Evolutionary conservation across 2,888 invertebrate species (phyloP).

Genomic region (Palloptera scutellata): DNA sequence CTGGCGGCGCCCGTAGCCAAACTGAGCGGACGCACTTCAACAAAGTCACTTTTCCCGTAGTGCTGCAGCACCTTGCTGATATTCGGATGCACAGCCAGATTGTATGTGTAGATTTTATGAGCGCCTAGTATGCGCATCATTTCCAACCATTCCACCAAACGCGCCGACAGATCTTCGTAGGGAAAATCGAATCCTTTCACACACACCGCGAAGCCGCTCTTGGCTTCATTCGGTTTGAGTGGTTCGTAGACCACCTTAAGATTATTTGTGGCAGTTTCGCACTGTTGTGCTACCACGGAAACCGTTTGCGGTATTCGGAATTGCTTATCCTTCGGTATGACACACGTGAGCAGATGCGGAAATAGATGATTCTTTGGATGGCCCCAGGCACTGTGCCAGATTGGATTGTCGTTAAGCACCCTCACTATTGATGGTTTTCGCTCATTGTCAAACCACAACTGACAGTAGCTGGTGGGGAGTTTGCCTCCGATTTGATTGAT

Average conservation of each 20-base stretch:
- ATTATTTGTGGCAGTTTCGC: slow-evolving; percentile 83
- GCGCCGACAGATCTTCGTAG: slow-evolving; percentile 85
- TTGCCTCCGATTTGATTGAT: slow-evolving; percentile 81
- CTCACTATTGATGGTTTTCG: slow-evolving; percentile 78
- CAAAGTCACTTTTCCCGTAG: slow-evolving; percentile 71
- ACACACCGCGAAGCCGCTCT: slow-evolving; percentile 82
- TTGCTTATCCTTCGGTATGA: slow-evolving; percentile 75
- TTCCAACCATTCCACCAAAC: slow-evolving; percentile 93
- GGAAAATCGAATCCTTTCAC: slow-evolving; percentile 92
- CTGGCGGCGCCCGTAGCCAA: slow-evolving; percentile 89
- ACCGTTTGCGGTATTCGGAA: slow-evolving; percentile 68
- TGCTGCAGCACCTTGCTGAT: slow-evolving; percentile 77
- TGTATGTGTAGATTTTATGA: slow-evolving; percentile 88
- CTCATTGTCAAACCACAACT: slow-evolving; percentile 83
- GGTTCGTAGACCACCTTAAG: slow-evolving; percentile 78
- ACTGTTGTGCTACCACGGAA: slow-evolving; percentile 80
- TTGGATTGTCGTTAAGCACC: slow-evolving; percentile 85
- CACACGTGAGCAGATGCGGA: slow-evolving; percentile 86
- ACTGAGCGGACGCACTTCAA: slow-evolving; percentile 79
- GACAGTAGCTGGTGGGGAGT: slow-evolving; percentile 73
- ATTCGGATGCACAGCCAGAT: slow-evolving; percentile 86
- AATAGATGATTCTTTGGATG: slow-evolving; percentile 84
- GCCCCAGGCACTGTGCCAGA: slow-evolving; percentile 91
- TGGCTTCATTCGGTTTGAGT: slow-evolving; percentile 51
- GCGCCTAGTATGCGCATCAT: slow-evolving; percentile 85